Base-by-base conservation (phyloP, 1,140 invertebrate species). In the Tachypleus tridentatus region DNA sequence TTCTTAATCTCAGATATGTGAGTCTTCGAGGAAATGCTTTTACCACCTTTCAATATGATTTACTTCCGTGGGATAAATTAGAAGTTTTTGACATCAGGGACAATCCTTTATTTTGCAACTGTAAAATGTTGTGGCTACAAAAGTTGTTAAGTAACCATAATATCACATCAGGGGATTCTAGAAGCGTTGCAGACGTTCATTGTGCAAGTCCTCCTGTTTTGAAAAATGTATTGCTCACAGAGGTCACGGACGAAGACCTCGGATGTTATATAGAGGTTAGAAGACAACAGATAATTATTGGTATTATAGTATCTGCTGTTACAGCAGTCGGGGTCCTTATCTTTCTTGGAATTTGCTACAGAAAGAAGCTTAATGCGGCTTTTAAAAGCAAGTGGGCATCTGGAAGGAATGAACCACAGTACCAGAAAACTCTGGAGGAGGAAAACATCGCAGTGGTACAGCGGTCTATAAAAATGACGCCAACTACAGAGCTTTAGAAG, bases 101-200 rank as follows among this genome's bases (percentile, higher is more conserved):
- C 7, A 92, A 93, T 78, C 89, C 89, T 3, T 81, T 92, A 57
- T 80, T 85, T 62, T 93, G 91, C 77, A 93, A 93, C 77, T 93
- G 91, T 72, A 90, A 88, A 6, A 75, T 92, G 61, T 79, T 87
- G 58, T 93, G 90, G 90, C 77, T 93, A 4, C 90, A 87, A 87
- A 84, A 85, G 3, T n/a, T 69, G 9, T 56, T 69, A 49, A 61
- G 64, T 47, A 54, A 54, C 0, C 60, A 69, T n/a, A 69, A 69
- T 50, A 63, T 66, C 60, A 62, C 49, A 4, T 11, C 52, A n/a
- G 51, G 49, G 29, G 10, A 4, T 8, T 48, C 63, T 9, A 47
- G 54, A 7, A 61, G 71, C 10, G 58, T 58, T 4, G 63, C 60
- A 11, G 67, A 68, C 57, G 64, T 69, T 3, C 5, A 54, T 9